phyloP scores from a whole-genome alignment of 2,113 vertebrate species.

The Orientallactaga bullata region DNA sequence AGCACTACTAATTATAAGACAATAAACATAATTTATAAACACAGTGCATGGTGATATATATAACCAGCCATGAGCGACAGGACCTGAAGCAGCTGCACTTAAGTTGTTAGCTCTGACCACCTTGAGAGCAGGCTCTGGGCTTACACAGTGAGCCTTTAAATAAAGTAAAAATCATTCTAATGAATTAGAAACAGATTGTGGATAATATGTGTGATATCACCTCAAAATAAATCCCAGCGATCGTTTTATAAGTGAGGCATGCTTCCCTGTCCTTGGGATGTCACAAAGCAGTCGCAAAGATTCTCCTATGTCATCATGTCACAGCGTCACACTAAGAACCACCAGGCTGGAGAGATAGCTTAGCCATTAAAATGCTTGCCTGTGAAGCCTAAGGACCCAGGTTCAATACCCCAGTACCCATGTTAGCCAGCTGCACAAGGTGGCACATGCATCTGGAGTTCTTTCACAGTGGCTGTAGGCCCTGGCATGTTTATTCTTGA shows the following conservation, averaged over 20 bases:
- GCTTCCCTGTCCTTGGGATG: neutral
- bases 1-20: constrained; percentile 83
- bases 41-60: constrained; percentile 63
- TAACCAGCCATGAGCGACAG: constrained; percentile 62
- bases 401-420: too few relatives aligned
- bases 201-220: neutral
- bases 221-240: constrained; percentile 52
- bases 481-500: too few relatives aligned
- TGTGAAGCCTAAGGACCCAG: too few relatives aligned
- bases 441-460: too few relatives aligned
- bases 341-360: neutral
- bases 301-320: neutral
- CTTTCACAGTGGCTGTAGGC: too few relatives aligned
- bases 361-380: too few relatives aligned
- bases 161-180: constrained; percentile 66
- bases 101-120: neutral
- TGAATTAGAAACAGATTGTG: constrained; percentile 71
- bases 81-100: constrained; percentile 69
- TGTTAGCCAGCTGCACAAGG: too few relatives aligned
- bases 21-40: constrained; percentile 84
- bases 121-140: constrained; percentile 67
- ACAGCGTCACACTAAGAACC: neutral
- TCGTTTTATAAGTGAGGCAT: neutral
- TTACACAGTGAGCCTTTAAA: constrained; percentile 77
- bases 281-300: neutral